Base-by-base conservation (phyloP, 2,113 vertebrate genomes). In the Numenius arquata region DNA sequence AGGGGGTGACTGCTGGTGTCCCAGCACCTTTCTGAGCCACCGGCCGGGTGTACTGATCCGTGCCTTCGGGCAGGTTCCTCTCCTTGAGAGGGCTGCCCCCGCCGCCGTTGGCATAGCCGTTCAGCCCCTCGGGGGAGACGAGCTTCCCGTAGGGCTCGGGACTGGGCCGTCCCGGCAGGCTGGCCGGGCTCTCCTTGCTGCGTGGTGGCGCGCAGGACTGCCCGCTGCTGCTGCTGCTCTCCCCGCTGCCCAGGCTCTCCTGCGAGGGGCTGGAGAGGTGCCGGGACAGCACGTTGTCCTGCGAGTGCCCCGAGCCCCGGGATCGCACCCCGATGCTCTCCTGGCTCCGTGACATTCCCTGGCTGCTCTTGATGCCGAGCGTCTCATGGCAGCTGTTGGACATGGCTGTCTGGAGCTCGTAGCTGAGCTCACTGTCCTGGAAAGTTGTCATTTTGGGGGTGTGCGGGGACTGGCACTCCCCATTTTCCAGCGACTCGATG, bases 391-490 rank as follows among this genome's bases (percentile, higher is more conserved):
- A 91, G 95, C 98, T 98, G 38, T 97, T 97, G 63, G 98, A 98
- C 98, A 99, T 99, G 77, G 99, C 99, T 0, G 98, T 99, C 93
- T 99, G 99, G 16, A 99, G 98, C 96, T 99, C 99, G 0, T 98
- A 92, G 85, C 99, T 99, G 93, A 99, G 97, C 96, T 99, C 99
- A 0, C 99, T 98, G 97, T 99, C 99, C 97, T 99, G 99, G 93
- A 99, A 99, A 81, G 98, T 99, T 12, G 97, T 97, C 98, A 99
- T 99, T 91, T 98, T 99, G 8, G 98, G 96, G 3, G 99, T 98
- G 97, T 97, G 97, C 2, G 98, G 96, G 23, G 98, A 98, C 4
- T 98, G 98, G 53, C 98, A 96, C 3, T 99, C 99, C 4, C 98
- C 98, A 0, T 98, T 97, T 87, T 99, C 99, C 2, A 98, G 90